Evolutionary conservation across 2,888 invertebrate species (phyloP).

Genomic region (Aelia acuminata): DNA sequence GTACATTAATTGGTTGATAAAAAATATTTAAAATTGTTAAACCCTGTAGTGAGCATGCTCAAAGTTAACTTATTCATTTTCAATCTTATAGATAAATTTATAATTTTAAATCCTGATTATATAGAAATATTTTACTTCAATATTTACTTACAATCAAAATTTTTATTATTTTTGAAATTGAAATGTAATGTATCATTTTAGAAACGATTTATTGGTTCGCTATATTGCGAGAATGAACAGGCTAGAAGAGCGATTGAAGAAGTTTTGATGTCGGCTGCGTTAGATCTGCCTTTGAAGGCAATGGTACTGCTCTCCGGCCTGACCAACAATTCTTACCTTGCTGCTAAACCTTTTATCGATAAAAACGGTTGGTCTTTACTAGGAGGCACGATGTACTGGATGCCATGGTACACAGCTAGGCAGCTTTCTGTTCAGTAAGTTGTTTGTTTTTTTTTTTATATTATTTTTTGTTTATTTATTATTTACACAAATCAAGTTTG

Average conservation of each 20-base stretch:
- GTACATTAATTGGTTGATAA: too few species aligned
- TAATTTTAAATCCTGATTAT: too few species aligned
- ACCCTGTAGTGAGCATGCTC: too few species aligned
- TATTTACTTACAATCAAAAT: too few species aligned
- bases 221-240: slow-evolving; percentile 8
- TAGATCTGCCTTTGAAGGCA: not conserved
- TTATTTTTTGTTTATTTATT: too few species aligned
- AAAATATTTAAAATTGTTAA: too few species aligned
- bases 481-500: too few species aligned
- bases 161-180: too few species aligned
- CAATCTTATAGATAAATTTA: too few species aligned
- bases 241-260: not conserved
- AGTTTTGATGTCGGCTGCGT: not conserved
- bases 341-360: not conserved
- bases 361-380: not conserved
- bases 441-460: not conserved
- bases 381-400: not conserved
- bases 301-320: not conserved
- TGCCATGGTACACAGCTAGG: slow-evolving; percentile 9
- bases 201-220: not conserved
- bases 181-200: not conserved
- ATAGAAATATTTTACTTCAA: too few species aligned
- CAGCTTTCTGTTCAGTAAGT: not conserved
- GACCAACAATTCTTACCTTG: not conserved
- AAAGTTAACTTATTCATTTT: too few species aligned